Percentiles rank a stretch among this genome's conserved stretches.
These are phyloP conservation scores for Ceyx melanurus DNA, from an alignment of 2,113 vertebrate species.

Conservation along the genomic window DNA sequence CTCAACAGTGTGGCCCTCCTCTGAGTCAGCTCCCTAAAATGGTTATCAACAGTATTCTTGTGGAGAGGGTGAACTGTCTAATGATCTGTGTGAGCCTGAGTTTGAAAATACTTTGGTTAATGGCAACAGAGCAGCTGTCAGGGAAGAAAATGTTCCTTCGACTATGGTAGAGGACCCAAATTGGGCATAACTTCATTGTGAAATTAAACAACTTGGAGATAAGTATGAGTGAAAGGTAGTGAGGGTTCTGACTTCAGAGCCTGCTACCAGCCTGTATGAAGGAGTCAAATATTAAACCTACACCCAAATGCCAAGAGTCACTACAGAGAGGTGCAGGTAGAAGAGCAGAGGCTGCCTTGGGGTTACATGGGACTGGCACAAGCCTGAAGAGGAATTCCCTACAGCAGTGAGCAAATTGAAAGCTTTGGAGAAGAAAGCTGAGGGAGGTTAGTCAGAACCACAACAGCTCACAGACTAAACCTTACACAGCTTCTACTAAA, in stretches of 20 bases:
- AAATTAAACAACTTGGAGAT: neutral
- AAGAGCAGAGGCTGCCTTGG: neutral
- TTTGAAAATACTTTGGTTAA: neutral
- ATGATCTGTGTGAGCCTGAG: neutral
- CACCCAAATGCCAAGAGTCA: neutral
- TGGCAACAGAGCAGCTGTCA: neutral
- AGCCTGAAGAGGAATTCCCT: neutral
- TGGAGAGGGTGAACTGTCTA: neutral
- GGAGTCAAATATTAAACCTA: neutral
- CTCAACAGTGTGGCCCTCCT: neutral
- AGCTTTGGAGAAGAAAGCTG: neutral
- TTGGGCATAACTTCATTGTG: neutral
- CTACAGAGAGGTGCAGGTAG: neutral
- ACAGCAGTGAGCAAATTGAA: neutral
- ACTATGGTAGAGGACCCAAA: neutral
- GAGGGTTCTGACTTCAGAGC: neutral
- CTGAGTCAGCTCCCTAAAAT: neutral
- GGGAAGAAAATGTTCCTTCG: neutral
- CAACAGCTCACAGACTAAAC: neutral
- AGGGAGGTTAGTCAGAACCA: neutral
- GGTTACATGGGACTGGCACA: neutral
- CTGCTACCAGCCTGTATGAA: neutral
- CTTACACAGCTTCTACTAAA: neutral
- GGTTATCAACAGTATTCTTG: neutral
- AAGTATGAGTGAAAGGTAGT: neutral